Conservation (phyloP, 2,113 vertebrate species). For the Sphyrna mokarran region DNA sequence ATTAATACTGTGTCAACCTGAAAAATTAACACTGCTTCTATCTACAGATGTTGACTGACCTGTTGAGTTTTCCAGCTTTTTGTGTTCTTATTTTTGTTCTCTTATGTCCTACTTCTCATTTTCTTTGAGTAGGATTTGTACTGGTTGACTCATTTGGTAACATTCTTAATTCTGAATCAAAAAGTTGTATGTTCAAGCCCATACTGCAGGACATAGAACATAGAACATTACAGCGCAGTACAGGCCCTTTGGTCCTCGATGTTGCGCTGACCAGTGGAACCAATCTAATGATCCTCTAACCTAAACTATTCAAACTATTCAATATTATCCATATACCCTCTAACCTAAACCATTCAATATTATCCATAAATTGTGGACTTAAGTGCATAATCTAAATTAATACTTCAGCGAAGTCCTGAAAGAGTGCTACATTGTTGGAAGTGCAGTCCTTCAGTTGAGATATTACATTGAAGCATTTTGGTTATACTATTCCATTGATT, state of each 20-base stretch:
- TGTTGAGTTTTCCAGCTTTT: too few relatives aligned
- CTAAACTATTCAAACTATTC: too few relatives aligned
- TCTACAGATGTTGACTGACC: too few relatives aligned
- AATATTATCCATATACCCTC: too few relatives aligned
- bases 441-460: background rate
- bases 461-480: background rate
- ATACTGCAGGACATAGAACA: background rate
- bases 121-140: background rate
- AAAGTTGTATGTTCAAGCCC: background rate
- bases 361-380: background rate
- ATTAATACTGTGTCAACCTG: background rate
- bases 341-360: too few relatives aligned
- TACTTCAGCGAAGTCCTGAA: background rate
- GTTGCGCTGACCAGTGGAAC: too few relatives aligned
- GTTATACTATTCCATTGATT: background rate
- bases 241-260: too few relatives aligned
- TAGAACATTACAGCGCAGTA: too few relatives aligned
- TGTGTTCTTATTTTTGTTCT: background rate
- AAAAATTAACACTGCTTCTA: too few relatives aligned
- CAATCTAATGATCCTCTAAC: too few relatives aligned
- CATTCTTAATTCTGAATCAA: background rate
- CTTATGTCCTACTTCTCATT: background rate
- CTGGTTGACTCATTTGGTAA: background rate
- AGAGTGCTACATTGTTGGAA: background rate
- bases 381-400: background rate